Evolutionary conservation across 2,888 invertebrate genomes (phyloP).

Genomic region (Andrena bucephala): DNA sequence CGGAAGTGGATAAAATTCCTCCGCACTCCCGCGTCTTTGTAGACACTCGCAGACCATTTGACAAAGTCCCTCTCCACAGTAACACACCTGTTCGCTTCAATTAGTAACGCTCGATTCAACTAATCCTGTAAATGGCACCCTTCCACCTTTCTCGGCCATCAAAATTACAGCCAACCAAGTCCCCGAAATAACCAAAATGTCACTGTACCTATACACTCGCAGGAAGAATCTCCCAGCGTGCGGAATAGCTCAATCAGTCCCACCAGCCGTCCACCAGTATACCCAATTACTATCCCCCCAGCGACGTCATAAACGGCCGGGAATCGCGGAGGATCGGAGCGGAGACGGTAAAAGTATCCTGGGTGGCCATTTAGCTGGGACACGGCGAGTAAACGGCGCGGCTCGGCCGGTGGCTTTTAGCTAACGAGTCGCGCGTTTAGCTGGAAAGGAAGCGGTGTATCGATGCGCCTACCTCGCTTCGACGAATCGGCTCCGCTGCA

Average conservation of each 20-base stretch:
- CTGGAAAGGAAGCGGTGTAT: not conserved
- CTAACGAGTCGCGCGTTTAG: constrained; percentile 27
- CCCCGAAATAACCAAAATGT: too few relatives aligned
- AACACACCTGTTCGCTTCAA: too few relatives aligned
- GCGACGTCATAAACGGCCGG: not conserved
- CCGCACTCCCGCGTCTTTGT: too few relatives aligned
- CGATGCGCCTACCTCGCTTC: not conserved
- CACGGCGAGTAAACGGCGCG: constrained; percentile 27
- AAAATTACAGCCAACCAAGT: too few relatives aligned
- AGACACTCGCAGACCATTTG: too few relatives aligned
- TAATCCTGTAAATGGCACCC: too few relatives aligned
- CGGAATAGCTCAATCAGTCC: constrained; percentile 30
- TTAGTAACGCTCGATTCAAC: too few relatives aligned
- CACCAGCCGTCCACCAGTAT: not conserved
- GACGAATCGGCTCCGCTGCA: constrained; percentile 19
- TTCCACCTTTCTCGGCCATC: too few relatives aligned
- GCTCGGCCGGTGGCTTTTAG: constrained; percentile 33
- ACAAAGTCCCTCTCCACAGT: too few relatives aligned
- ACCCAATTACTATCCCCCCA: constrained; percentile 15
- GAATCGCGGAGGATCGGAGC: constrained; percentile 23
- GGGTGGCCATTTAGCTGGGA: constrained; percentile 16
- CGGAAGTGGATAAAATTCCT: too few relatives aligned
- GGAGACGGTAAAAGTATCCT: constrained; percentile 9
- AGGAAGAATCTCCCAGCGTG: not conserved
- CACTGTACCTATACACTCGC: not conserved